Percentiles rank a stretch among this genome's conserved stretches.
These are phyloP conservation scores for Arvicanthis niloticus DNA, from an alignment of 2,113 vertebrate species.

Conservation along the genomic window DNA sequence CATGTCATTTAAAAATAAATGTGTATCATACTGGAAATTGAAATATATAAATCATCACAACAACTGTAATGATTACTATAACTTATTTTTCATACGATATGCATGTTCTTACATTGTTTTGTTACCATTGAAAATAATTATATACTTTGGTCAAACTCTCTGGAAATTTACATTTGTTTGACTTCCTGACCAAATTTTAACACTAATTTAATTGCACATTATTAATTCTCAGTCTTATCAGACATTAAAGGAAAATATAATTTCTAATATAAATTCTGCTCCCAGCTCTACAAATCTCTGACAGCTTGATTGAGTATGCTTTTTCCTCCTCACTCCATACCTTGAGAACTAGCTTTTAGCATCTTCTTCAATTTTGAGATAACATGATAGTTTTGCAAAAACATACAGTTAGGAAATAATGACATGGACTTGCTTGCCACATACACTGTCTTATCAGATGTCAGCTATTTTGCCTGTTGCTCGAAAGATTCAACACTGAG, in stretches of 20 bases:
- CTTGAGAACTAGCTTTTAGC: conserved; percentile 77
- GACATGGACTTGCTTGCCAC: not conserved
- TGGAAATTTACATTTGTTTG: not conserved
- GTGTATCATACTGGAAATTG: not conserved
- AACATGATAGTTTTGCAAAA: conserved; percentile 68
- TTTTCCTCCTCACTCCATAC: conserved; percentile 51
- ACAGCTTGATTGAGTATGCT: conserved; percentile 65
- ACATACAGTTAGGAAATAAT: conserved; percentile 59
- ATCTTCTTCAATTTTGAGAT: conserved; percentile 72
- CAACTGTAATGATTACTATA: not conserved
- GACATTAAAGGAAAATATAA: conserved; percentile 40
- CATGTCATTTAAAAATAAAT: not conserved
- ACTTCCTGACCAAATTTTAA: conserved; percentile 1
- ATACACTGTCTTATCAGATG: conserved; percentile 31
- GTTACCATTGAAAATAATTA: conserved; percentile 20
- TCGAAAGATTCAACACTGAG: not conserved
- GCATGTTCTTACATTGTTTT: not conserved
- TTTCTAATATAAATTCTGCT: conserved; percentile 69
- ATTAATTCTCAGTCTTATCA: conserved; percentile 33
- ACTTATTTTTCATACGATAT: not conserved
- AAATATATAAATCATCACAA: not conserved
- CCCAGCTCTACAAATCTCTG: conserved; percentile 61
- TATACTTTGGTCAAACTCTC: not conserved
- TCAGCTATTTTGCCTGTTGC: not conserved
- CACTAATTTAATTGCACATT: conserved; percentile 52